Evolutionary conservation across 2,888 invertebrate species (phyloP), one percentile per base, ranked within the genome.

Genomic region (Strigamia transsilvanica): DNA sequence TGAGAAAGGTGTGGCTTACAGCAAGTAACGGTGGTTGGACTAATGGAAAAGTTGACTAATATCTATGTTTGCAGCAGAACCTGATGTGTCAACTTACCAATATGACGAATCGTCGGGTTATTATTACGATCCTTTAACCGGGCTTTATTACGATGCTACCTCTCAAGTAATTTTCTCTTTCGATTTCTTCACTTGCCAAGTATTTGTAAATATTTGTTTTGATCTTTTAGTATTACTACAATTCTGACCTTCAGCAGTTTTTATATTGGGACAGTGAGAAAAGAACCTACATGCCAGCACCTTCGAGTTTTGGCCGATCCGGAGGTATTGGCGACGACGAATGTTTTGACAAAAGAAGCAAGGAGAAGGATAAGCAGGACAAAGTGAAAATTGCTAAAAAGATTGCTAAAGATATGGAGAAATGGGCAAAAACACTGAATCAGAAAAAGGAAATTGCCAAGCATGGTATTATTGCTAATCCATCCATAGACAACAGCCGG

Each of bases 341-440:
- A 81, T 83, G 83, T 13, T 23, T 82, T 84, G 91, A 92, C 83
- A 92, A 91, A 84, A 92, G 92, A 88, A 94, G 94, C 87, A 90
- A 90, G 84, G 92, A 92, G 86, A 92, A 91, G 84, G 85, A 85
- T 15, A 88, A 88, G 83, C 82, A 94, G 83, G 97, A 97, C 86
- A 97, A 98, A 89, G 97, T 97, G 0, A 98, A 98, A 89, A 96
- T 97, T 13, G 98, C 98, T 6, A 98, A 98, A 87, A 97, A 97
- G 88, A 98, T 98, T 85, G 98, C 98, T 0, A 98, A 98, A 89
- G 94, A 95, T 85, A 95, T 95, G 95, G 94, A 93, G 87, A 91
- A 93, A 83, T 99, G 99, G 99, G 99, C 99, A 0, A 96, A 98
- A 86, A 96, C 96, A 13, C 89, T 98, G 84, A 99, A 99, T 88